phyloP scores from a whole-genome alignment of 2,113 vertebrate species.

The Otis tarda region DNA sequence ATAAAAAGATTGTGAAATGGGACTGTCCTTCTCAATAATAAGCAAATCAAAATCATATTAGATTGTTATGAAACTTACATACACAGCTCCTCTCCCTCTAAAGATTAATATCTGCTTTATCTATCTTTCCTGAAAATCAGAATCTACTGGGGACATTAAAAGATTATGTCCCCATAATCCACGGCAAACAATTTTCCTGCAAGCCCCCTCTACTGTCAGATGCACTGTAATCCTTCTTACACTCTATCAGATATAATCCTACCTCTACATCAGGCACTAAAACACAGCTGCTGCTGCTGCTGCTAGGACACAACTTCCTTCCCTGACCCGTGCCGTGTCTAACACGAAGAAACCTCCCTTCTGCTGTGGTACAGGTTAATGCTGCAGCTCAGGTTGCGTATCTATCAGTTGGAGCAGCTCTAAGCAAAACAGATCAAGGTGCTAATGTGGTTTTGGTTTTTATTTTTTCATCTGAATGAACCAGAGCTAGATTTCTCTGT shows the following conservation, averaged over 20 bases:
- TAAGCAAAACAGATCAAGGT: neutral
- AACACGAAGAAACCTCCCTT: neutral
- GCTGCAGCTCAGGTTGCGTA: neutral
- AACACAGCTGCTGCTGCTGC: constrained; percentile 8
- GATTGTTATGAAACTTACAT: neutral
- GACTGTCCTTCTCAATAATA: neutral
- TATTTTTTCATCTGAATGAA: neutral
- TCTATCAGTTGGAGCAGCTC: neutral
- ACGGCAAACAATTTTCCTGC: constrained; percentile 25
- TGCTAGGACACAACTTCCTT: neutral
- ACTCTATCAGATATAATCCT: constrained; percentile 35
- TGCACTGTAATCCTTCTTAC: constrained; percentile 53
- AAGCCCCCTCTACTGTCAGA: constrained; percentile 41
- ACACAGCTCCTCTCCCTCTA: neutral
- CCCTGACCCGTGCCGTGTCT: neutral
- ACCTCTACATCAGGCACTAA: constrained; percentile 14
- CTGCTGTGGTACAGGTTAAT: neutral
- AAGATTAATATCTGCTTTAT: neutral
- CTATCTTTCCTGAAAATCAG: constrained; percentile 15
- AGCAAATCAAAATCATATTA: constrained; percentile 9
- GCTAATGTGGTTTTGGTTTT: neutral
- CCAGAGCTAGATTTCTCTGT: neutral
- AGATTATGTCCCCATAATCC: constrained; percentile 42
- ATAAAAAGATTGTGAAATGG: neutral
- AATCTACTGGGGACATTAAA: constrained; percentile 48